These are phyloP conservation scores for Parapristionchus giblindavisi DNA, from an alignment of 2,888 invertebrate species.

Conservation along the genomic window DNA sequence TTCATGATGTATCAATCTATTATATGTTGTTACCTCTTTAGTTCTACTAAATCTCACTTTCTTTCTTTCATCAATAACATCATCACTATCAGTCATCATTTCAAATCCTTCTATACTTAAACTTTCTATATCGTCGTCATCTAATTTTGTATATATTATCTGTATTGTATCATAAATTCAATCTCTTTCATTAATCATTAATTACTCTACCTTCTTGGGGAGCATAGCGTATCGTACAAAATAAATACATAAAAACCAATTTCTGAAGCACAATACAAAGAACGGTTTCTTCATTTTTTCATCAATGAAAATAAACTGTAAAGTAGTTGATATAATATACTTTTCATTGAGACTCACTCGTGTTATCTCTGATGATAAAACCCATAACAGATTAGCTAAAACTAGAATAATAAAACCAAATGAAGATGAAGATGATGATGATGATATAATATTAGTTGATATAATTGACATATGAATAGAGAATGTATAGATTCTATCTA, in stretches of 20 bases:
- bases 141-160: background rate
- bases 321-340: background rate
- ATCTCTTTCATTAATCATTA: background rate
- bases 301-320: conserved; percentile 28
- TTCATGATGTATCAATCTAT: background rate
- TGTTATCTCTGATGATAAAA: conserved; percentile 12
- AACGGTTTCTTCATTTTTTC: background rate
- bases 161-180: background rate
- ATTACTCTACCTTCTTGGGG: conserved; percentile 1
- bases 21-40: background rate
- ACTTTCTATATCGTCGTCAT: conserved; percentile 3
- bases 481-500: too few relatives aligned
- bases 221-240: conserved; percentile 5
- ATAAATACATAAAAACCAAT: conserved; percentile 9
- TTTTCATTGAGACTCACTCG: conserved; percentile 17
- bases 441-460: too few relatives aligned
- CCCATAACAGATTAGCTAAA: conserved; percentile 26
- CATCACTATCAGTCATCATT: conserved; percentile 17
- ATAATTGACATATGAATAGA: too few relatives aligned
- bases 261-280: conserved; percentile 11
- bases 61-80: background rate
- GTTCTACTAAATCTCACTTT: conserved; percentile 10
- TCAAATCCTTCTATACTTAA: conserved; percentile 30
- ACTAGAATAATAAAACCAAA: conserved; percentile 25
- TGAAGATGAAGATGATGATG: background rate